Conservation (phyloP, 2,113 vertebrate genomes). For the Sturnus vulgaris region DNA sequence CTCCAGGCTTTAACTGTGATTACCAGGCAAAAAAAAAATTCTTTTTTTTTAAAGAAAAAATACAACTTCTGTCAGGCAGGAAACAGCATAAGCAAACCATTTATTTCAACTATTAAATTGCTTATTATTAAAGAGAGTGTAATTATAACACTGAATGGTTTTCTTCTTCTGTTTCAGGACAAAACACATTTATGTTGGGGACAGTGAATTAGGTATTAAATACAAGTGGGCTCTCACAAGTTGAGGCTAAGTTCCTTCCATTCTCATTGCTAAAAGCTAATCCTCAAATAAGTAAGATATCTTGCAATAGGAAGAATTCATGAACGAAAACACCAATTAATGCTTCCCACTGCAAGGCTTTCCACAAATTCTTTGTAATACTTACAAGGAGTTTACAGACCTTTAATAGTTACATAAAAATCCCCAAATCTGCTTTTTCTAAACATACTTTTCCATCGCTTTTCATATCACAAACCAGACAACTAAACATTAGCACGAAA, state of each 20-base stretch:
- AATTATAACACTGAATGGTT: not conserved
- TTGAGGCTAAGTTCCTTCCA: not conserved
- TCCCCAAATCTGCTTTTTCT: not conserved
- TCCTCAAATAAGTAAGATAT: not conserved
- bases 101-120: not conserved
- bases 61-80: not conserved
- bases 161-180: not conserved
- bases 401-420: not conserved
- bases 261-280: not conserved
- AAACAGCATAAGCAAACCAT: not conserved
- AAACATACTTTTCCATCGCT: not conserved
- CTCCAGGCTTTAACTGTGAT: not conserved
- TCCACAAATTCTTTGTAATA: not conserved
- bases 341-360: not conserved
- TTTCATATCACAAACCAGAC: not conserved
- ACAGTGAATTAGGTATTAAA: not conserved
- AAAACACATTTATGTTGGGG: not conserved
- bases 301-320: not conserved
- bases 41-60: not conserved
- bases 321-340: not conserved
- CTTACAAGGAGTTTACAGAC: not conserved
- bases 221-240: not conserved
- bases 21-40: not conserved
- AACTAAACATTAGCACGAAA: not conserved
- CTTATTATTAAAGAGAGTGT: not conserved